Evolutionary conservation across 2,113 vertebrate species (phyloP), one percentile per base, ranked within the genome.

Genomic region (Pseudorasbora parva): DNA sequence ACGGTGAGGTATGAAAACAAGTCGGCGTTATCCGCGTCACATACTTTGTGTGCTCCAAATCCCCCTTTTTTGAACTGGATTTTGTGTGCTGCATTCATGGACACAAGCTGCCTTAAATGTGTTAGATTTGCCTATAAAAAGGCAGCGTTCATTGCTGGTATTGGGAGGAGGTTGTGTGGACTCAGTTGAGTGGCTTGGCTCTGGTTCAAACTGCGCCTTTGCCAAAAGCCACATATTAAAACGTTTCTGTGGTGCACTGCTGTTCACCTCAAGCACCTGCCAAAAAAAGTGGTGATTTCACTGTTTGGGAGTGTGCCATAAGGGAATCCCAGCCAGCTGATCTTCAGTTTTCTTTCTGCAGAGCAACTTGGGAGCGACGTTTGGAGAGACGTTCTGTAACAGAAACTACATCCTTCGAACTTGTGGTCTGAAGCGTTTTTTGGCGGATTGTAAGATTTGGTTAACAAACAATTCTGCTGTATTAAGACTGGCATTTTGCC

Each of bases 191-290:
- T 86, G 87, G 90, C 82, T 94, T 94, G 93, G 93, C 92, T 74
- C 3, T 8, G 62, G 83, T 89, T 94, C 93, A 94, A 74, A 81
- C 90, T 92, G 92, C 83, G 89, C 81, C 73, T 85, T 82, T 93
- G 93, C 92, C 92, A 93, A 92, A 93, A 89, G 85, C 85, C 86
- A 90, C 89, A 86, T 89, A 88, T 90, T 87, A 85, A 86, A 87
- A 69, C 51, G 85, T 72, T 76, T 88, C 88, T 69, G 47, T 87
- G 66, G 85, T 90, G 87, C 86, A 62, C 84, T 23, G 80, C 78
- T 80, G 85, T 73, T 83, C 72, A 81, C 62, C 79, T 81, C 89
- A 25, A 88, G 57, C 81, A 89, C 80, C 88, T 92, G 92, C 91
- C 92, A 92, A 91, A 92, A 30, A 92, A 89, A 66, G 82, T 66